Evolutionary conservation across 2,888 invertebrate genomes (phyloP).

Genomic region (Himalopsyche anomala): DNA sequence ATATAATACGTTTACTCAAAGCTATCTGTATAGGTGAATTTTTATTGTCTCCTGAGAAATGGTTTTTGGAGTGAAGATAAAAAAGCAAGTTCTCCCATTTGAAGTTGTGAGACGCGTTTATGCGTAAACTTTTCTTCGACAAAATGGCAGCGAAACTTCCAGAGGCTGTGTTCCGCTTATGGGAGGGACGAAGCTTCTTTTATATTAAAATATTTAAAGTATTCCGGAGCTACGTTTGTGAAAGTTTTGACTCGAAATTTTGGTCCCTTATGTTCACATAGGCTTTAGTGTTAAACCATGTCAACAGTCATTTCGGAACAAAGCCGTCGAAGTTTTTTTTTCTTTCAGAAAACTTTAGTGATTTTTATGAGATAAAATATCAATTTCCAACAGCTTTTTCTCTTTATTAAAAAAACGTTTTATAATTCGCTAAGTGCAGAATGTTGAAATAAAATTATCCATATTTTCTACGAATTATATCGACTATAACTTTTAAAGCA

Average conservation of each 20-base stretch:
- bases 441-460: too few species aligned
- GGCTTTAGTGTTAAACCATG: slow-evolving; percentile 14
- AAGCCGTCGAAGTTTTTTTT: not conserved
- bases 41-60: slow-evolving; percentile 59
- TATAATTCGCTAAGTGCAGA: too few species aligned
- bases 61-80: slow-evolving; percentile 51
- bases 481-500: too few species aligned
- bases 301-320: slow-evolving; percentile 29
- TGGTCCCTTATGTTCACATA: slow-evolving; percentile 30
- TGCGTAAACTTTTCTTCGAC: slow-evolving; percentile 55
- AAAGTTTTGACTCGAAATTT: slow-evolving; percentile 24
- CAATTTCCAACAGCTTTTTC: not conserved
- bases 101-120: slow-evolving; percentile 57
- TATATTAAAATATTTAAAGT: slow-evolving; percentile 34
- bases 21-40: slow-evolving; percentile 21
- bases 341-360: not conserved
- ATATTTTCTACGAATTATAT: too few species aligned
- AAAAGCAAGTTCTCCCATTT: slow-evolving; percentile 56
- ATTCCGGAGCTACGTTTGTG: slow-evolving; percentile 1
- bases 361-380: not conserved
- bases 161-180: slow-evolving; percentile 7
- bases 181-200: slow-evolving; percentile 5
- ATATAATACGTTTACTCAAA: not conserved
- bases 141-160: slow-evolving; percentile 54
- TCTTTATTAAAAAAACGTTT: not conserved